These are phyloP conservation scores for Lottia gigantea DNA, from an alignment of 2,888 invertebrate species.

Conservation along the genomic window DNA sequence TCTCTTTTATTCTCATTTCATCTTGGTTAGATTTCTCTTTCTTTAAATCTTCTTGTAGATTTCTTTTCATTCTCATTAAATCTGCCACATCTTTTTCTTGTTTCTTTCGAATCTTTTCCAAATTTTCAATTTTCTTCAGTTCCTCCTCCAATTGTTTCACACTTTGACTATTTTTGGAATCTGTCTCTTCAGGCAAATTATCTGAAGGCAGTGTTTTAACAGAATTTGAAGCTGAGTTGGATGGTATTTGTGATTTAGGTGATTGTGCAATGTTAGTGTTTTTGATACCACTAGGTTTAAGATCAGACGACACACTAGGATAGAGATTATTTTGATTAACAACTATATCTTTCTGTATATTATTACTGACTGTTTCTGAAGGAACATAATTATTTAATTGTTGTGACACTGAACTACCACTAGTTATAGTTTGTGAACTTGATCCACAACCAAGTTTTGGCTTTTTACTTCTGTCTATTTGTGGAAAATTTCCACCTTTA, in stretches of 20 bases:
- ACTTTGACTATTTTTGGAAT: neutral
- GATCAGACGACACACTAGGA: slow-evolving; percentile 16
- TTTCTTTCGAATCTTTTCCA: slow-evolving; percentile 44
- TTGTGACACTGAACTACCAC: too few species aligned
- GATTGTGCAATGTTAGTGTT: slow-evolving; percentile 25
- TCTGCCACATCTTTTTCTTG: slow-evolving; percentile 59
- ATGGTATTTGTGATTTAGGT: neutral
- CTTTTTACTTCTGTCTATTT: slow-evolving; percentile 34
- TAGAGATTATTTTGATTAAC: slow-evolving; percentile 18
- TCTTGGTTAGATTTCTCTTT: slow-evolving; percentile 32
- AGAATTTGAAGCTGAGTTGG: too few species aligned
- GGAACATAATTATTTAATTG: neutral
- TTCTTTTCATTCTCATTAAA: slow-evolving; percentile 56
- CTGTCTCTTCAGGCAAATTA: neutral
- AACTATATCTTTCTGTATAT: neutral
- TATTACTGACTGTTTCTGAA: slow-evolving; percentile 10
- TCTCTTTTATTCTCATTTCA: slow-evolving; percentile 6
- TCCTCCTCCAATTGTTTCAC: slow-evolving; percentile 62
- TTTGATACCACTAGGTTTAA: slow-evolving; percentile 17
- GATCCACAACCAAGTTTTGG: slow-evolving; percentile 31
- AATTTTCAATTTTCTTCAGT: slow-evolving; percentile 33
- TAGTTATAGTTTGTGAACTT: slow-evolving; percentile 12
- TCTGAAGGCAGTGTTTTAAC: too few species aligned
- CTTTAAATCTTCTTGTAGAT: slow-evolving; percentile 47
- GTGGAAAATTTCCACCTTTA: slow-evolving; percentile 19